These are phyloP conservation scores for Myotis brandtii DNA, from an alignment of 2,113 vertebrate genomes.

Conservation along the genomic window DNA sequence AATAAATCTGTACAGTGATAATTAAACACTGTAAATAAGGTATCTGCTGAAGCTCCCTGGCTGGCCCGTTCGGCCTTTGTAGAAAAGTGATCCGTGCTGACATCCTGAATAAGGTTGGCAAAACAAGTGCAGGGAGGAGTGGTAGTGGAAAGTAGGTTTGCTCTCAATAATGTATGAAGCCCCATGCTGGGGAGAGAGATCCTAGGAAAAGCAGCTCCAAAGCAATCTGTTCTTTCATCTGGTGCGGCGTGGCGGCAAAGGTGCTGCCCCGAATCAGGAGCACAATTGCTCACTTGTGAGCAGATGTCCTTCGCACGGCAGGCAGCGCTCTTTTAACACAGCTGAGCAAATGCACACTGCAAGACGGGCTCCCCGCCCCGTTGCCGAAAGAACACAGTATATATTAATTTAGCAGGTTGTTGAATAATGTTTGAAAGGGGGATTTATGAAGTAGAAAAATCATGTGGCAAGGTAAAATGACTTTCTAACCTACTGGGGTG, in stretches of 20 bases:
- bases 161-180: conserved; percentile 86
- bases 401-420: conserved; percentile 86
- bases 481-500: conserved; percentile 75
- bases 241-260: conserved; percentile 81
- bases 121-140: conserved; percentile 76
- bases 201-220: conserved; percentile 85
- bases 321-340: conserved; percentile 76
- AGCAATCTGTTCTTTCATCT: conserved; percentile 88
- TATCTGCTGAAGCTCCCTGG: conserved; percentile 85
- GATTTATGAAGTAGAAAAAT: conserved; percentile 82
- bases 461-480: conserved; percentile 81
- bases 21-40: conserved; percentile 89
- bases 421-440: conserved; percentile 83
- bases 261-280: conserved; percentile 87
- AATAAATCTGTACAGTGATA: conserved; percentile 86
- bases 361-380: conserved; percentile 80
- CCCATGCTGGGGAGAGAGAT: conserved; percentile 83
- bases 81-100: conserved; percentile 81
- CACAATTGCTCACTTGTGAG: conserved; percentile 90
- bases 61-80: conserved; percentile 73
- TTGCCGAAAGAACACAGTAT: conserved; percentile 80
- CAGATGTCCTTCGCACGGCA: conserved; percentile 84
- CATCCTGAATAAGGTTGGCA: conserved; percentile 82
- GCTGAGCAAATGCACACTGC: conserved; percentile 83
- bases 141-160: conserved; percentile 85